A percentile compares a stretch with the other conserved stretches of the same genome.
phyloP scores from a whole-genome alignment of 2,888 invertebrate genomes.

The Meiosimyza platycephala region DNA sequence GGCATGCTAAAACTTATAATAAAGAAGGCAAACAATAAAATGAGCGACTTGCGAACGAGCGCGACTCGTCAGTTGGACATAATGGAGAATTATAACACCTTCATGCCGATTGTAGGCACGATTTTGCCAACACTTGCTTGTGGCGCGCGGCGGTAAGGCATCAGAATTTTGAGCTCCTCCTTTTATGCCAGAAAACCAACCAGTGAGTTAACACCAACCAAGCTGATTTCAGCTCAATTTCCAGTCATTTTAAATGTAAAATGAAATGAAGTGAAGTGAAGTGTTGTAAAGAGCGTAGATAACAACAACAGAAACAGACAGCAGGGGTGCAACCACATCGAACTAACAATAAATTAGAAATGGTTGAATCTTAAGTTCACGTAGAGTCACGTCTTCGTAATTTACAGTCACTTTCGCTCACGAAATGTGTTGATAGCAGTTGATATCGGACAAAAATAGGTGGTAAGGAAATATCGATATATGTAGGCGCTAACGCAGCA shows the following conservation, averaged over 20 bases:
- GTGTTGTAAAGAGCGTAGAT: conserved; percentile 26
- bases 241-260: too few species aligned
- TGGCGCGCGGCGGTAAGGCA: conserved; percentile 10
- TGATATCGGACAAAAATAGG: too few species aligned
- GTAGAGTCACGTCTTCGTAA: too few species aligned
- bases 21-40: conserved; percentile 63
- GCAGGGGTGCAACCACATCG: too few species aligned
- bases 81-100: conserved; percentile 47
- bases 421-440: too few species aligned
- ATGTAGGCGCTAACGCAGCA: too few species aligned
- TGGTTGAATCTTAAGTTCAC: too few species aligned
- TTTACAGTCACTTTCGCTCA: too few species aligned
- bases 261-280: too few species aligned
- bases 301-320: conserved; percentile 5
- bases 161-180: not conserved
- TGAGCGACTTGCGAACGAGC: conserved; percentile 33
- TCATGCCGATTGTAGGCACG: conserved; percentile 45
- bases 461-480: too few species aligned
- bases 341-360: too few species aligned
- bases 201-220: conserved; percentile 39
- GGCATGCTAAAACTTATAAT: conserved; percentile 56
- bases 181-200: not conserved
- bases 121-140: conserved; percentile 42
- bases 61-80: conserved; percentile 36
- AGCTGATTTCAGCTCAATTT: not conserved